phyloP scores from a whole-genome alignment of 2,113 vertebrate species.

The Steatornis caripensis region DNA sequence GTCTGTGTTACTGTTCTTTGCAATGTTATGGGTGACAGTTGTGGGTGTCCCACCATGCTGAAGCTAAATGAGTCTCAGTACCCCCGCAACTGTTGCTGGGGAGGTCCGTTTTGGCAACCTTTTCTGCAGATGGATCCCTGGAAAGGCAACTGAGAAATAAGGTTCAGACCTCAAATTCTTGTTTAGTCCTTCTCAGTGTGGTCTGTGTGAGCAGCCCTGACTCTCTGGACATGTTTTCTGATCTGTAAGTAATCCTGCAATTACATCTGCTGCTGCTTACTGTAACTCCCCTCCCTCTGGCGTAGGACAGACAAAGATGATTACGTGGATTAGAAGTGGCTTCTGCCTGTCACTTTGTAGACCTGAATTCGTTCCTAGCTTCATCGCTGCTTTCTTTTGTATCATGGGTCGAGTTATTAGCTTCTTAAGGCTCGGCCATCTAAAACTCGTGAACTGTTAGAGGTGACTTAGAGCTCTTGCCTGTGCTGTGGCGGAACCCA shows the following conservation, averaged over 20 bases:
- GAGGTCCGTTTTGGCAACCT: not conserved
- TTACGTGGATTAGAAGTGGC: not conserved
- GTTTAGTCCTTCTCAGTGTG: not conserved
- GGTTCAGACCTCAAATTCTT: not conserved
- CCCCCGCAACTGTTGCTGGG: not conserved
- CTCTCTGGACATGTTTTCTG: not conserved
- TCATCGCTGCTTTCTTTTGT: not conserved
- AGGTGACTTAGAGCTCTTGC: not conserved
- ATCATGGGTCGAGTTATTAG: accelerated
- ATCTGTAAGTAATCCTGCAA: not conserved
- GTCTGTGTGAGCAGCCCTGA: accelerated
- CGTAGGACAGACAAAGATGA: accelerated
- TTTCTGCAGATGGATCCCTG: not conserved
- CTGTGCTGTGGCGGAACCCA: not conserved
- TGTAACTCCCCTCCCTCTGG: not conserved
- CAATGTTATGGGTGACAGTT: not conserved
- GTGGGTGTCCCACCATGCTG: not conserved
- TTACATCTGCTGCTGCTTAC: not conserved
- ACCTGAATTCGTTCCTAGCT: not conserved
- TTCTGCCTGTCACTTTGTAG: accelerated
- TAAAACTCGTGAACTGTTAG: not conserved
- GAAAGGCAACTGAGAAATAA: not conserved
- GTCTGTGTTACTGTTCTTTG: not conserved
- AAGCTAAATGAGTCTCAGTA: not conserved
- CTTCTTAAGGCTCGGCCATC: not conserved